Conservation (phyloP, 2,888 invertebrate species). For the Podabrus alpinus region DNA sequence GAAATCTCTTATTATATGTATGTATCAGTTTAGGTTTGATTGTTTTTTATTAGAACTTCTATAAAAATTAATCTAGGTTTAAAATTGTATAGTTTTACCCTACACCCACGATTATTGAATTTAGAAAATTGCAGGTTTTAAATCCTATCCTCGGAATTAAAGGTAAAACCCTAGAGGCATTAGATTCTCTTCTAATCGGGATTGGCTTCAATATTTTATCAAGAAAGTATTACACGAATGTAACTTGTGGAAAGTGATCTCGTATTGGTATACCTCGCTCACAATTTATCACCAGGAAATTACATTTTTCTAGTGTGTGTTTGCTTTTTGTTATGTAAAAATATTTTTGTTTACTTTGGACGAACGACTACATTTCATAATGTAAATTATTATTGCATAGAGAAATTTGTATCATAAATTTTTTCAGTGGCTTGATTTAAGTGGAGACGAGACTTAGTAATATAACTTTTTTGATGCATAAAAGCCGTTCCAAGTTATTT, state of each 20-base stretch:
- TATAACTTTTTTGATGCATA: background rate
- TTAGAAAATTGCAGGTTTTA: slow-evolving; percentile 15
- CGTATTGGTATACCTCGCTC: slow-evolving; percentile 2
- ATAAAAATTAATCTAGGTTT: background rate
- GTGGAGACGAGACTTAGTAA: background rate
- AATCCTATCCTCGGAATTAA: slow-evolving; percentile 15
- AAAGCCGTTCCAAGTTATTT: background rate
- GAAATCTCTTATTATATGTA: too few relatives aligned
- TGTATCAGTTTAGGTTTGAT: too few relatives aligned
- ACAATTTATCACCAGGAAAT: slow-evolving; percentile 2
- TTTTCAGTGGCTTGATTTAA: background rate
- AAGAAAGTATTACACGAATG: slow-evolving; percentile 10
- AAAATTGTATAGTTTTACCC: background rate
- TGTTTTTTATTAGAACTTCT: background rate
- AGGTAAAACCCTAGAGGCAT: slow-evolving; percentile 8
- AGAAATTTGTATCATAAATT: background rate
- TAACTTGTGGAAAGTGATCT: slow-evolving; percentile 8
- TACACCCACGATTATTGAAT: slow-evolving; percentile 10
- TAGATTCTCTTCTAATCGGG: slow-evolving; percentile 19
- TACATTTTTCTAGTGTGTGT: background rate
- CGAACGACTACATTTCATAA: background rate
- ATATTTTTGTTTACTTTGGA: background rate
- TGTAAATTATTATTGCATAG: background rate
- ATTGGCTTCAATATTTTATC: slow-evolving; percentile 21
- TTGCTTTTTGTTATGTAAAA: background rate